These are phyloP conservation scores for Tipula confusa DNA, from an alignment of 2,888 invertebrate genomes.

Conservation along the genomic window DNA sequence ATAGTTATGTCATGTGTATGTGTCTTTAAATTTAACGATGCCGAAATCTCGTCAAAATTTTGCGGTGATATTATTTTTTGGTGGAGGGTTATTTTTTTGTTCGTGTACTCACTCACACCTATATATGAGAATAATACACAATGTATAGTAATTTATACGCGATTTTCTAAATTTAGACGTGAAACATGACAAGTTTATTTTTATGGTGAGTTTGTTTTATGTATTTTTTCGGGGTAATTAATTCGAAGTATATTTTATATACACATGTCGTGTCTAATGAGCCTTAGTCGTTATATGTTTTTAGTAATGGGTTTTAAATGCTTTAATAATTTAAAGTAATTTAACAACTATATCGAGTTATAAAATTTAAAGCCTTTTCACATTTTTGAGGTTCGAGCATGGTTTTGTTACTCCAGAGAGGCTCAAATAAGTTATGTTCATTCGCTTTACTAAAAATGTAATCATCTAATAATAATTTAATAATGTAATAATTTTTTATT, in stretches of 20 bases:
- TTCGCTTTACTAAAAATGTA: too few species aligned
- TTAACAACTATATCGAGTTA: too few species aligned
- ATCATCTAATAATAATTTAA: too few species aligned
- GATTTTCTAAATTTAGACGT: not conserved
- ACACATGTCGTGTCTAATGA: not conserved
- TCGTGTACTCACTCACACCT: not conserved
- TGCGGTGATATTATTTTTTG: not conserved
- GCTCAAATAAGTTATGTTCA: too few species aligned
- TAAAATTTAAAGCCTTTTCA: too few species aligned
- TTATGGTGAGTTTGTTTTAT: not conserved
- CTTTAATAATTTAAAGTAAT: too few species aligned
- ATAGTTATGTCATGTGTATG: not conserved
- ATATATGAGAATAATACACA: not conserved
- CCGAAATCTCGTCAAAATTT: not conserved
- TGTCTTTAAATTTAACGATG: not conserved
- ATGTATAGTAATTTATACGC: not conserved
- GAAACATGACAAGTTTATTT: not conserved
- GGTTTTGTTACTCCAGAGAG: too few species aligned
- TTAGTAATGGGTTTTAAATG: not conserved
- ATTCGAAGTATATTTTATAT: not conserved
- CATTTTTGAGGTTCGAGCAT: too few species aligned
- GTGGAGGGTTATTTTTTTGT: not conserved
- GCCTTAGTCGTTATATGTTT: not conserved
- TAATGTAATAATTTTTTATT: too few species aligned
- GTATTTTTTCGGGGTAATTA: slow-evolving; percentile 15